Percentiles rank a stretch among this genome's conserved stretches.
Conservation (phyloP, 2,797 vertebrate species). For the Trichosurus vulpecula region DNA sequence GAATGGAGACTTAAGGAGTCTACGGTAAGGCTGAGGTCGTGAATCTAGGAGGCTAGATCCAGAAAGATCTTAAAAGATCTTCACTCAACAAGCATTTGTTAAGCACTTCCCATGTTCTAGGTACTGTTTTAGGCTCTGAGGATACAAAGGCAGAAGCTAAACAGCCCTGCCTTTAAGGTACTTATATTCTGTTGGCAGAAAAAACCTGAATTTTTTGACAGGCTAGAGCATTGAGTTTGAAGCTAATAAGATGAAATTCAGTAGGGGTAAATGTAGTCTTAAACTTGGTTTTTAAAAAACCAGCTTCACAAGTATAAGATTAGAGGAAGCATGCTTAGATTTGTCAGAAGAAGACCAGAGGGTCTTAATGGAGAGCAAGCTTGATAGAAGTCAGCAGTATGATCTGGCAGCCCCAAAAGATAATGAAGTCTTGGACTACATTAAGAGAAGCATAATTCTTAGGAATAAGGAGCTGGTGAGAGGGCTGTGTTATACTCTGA, state of each 20-base stretch:
- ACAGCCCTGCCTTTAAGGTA: background rate
- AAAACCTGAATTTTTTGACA: background rate
- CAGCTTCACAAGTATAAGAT: background rate
- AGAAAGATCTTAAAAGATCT: background rate
- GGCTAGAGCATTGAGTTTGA: background rate
- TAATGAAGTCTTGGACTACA: background rate
- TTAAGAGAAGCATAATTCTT: background rate
- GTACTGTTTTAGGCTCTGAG: background rate
- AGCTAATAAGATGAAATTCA: background rate
- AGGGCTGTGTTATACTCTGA: background rate
- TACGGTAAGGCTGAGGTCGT: background rate
- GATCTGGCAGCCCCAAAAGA: background rate
- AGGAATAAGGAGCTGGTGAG: background rate
- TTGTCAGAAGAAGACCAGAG: background rate
- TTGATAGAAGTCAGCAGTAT: background rate
- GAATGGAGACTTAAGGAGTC: background rate
- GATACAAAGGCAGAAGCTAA: background rate
- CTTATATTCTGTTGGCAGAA: background rate
- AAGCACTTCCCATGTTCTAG: background rate
- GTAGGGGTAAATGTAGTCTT: background rate
- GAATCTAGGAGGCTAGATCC: background rate
- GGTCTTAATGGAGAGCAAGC: background rate
- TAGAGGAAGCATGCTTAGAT: background rate
- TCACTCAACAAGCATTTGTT: background rate
- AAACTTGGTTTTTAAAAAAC: background rate